Evolutionary conservation across 1,140 invertebrate species (phyloP).

Genomic region (Drosophila sp.): DNA sequence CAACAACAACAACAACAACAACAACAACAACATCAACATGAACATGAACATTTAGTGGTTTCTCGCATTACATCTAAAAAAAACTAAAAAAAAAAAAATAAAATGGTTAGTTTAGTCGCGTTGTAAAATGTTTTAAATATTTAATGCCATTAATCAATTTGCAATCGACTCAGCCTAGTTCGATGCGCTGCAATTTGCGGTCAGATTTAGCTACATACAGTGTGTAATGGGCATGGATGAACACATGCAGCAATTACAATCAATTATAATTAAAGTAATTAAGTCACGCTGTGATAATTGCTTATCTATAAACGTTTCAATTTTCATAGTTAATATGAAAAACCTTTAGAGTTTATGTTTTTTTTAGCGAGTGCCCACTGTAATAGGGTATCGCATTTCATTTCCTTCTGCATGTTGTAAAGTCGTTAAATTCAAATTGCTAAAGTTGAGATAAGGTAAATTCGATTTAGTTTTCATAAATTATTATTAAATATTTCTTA

Average conservation of each 20-base stretch:
- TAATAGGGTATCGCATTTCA: constrained; percentile 1
- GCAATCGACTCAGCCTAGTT: constrained; percentile 45
- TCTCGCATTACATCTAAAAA: constrained; percentile 55
- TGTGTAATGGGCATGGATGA: neutral
- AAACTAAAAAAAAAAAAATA: neutral
- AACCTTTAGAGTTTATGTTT: neutral
- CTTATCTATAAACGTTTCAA: too few relatives aligned
- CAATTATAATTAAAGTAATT: too few relatives aligned
- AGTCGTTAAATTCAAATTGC: constrained; percentile 23
- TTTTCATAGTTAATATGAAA: too few relatives aligned
- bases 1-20: constrained; percentile 43
- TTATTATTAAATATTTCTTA: constrained; percentile 15
- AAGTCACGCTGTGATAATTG: too few relatives aligned
- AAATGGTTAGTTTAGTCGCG: neutral
- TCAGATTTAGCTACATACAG: constrained; percentile 32
- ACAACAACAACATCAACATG: constrained; percentile 37
- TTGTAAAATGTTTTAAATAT: constrained; percentile 76
- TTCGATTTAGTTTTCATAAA: constrained; percentile 54
- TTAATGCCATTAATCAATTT: constrained; percentile 76
- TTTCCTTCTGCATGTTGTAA: constrained; percentile 26
- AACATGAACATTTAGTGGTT: constrained; percentile 52
- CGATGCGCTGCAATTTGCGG: constrained; percentile 53
- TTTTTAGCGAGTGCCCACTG: neutral
- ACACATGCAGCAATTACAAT: neutral
- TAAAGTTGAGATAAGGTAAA: constrained; percentile 37